These are phyloP conservation scores for Pantelozetes paolii DNA, from an alignment of 2,888 invertebrate genomes.

Conservation along the genomic window DNA sequence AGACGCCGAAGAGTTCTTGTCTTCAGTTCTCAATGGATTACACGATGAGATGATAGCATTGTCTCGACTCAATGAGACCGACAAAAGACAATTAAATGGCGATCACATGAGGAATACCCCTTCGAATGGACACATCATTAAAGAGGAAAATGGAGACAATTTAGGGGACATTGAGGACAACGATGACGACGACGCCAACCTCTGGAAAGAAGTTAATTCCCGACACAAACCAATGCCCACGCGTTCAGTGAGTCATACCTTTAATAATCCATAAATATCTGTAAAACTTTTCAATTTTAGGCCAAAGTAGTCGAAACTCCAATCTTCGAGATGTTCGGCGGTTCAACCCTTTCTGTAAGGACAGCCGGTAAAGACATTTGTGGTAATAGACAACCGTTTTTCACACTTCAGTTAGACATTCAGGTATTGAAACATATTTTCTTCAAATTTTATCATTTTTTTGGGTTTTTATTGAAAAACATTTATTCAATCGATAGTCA, in stretches of 20 bases:
- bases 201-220: conserved; percentile 62
- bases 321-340: conserved; percentile 86
- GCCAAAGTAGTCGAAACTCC: conserved; percentile 78
- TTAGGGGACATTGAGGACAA: conserved; percentile 46
- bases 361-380: conserved; percentile 64
- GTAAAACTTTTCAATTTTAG: conserved; percentile 35
- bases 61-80: conserved; percentile 54
- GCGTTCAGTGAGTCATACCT: conserved; percentile 58
- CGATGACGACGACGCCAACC: conserved; percentile 47
- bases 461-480: no score
- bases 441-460: no score
- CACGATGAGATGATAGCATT: conserved; percentile 96
- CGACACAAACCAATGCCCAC: conserved; percentile 84
- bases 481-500: conserved; percentile 50
- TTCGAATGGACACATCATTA: conserved; percentile 49
- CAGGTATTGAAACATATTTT: conserved; percentile 64
- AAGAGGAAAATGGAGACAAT: conserved; percentile 37
- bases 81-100: conserved; percentile 68
- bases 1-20: conserved; percentile 94
- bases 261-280: background rate
- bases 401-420: conserved; percentile 88
- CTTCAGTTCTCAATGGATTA: conserved; percentile 83
- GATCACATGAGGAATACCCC: conserved; percentile 43
- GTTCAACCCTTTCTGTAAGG: conserved; percentile 77
- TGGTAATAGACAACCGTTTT: conserved; percentile 91